A percentile compares a stretch with the other conserved stretches of the same genome.
Conservation (phyloP, 2,113 vertebrate genomes). For the Toxostoma redivivum region DNA sequence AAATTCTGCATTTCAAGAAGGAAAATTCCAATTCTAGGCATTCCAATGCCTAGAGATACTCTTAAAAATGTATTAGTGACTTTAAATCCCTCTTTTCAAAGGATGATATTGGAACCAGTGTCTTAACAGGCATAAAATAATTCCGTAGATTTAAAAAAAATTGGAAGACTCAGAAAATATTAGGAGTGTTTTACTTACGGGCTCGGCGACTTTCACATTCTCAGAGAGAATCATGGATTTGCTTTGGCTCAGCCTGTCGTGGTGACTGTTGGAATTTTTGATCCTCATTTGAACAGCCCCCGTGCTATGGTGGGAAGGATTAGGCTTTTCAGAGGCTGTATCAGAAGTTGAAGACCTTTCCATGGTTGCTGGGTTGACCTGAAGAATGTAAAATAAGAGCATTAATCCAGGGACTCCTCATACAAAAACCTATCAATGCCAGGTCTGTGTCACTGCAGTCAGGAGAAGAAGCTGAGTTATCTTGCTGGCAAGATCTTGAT, state of each 20-base stretch:
- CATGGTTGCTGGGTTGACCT: slow-evolving; percentile 64
- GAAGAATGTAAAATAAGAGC: slow-evolving; percentile 45
- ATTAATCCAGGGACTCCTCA: background rate
- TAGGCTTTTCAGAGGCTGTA: slow-evolving; percentile 57
- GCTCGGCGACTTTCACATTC: slow-evolving; percentile 66
- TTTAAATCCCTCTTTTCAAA: background rate
- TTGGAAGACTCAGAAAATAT: background rate
- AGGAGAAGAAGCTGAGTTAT: background rate
- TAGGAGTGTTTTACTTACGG: slow-evolving; percentile 68
- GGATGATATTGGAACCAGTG: background rate
- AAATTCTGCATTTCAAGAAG: slow-evolving; percentile 42
- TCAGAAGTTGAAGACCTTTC: slow-evolving; percentile 68
- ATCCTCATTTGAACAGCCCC: slow-evolving; percentile 80
- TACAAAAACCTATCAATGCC: background rate
- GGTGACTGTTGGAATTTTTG: slow-evolving; percentile 74
- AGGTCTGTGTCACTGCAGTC: background rate
- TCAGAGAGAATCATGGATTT: slow-evolving; percentile 82
- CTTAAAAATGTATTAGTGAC: background rate
- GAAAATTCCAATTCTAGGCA: background rate
- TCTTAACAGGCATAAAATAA: background rate
- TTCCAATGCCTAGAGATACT: background rate
- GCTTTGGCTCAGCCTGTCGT: slow-evolving; percentile 78
- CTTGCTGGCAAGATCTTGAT: slow-evolving; percentile 18
- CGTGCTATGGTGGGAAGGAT: slow-evolving; percentile 45
- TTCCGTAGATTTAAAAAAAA: background rate